Evolutionary conservation across 2,113 vertebrate species (phyloP), one percentile per base, ranked within the genome.

Genomic region (Brienomyrus longianalis): DNA sequence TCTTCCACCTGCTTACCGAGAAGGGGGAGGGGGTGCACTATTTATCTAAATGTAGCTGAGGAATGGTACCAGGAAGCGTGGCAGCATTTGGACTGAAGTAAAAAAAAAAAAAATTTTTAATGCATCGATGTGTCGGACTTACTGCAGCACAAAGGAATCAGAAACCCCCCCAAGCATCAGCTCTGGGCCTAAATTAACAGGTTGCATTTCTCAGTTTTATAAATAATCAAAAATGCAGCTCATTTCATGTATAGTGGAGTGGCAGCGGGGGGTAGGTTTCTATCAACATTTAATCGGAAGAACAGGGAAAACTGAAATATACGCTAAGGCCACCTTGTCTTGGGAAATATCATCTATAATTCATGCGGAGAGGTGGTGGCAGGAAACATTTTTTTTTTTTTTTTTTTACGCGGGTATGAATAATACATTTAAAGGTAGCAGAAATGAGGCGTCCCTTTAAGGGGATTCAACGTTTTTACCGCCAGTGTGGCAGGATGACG

Each of bases 1-100:
- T 83, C 45, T 88, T 89, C 83, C 77, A 35, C 19, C 23, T 11
- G 23, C 59, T 3, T 70, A 62, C 84, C 59, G 11, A 27, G 89
- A 87, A 52, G 74, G 43, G 15, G 45, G n/a, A 31, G 88, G 35
- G 88, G 89, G 13, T 15, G 31, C 5, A 39, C 27, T 77, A 77
- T 88, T 54, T 77, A 50, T 91, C 70, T 90, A 90, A 47, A 88
- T 47, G 43, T 90, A 50, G 47, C 83, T 43, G 77, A 90, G 21
- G 54, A 88, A 88, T 27, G 91, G 91, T 52, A 27, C 39, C 15
- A 4, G 86, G 21, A 54, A 87, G 27, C 45, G 50, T 45, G 39
- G 74, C 56, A n/a, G 39, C 19, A 66, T 66, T 66, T n/a, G n/a
- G n/a, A 66, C 10, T 66, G 62, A 66, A 66, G 62, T 9, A 2